Conservation (phyloP, 2,888 invertebrate genomes). For the Microplitis manilae region DNA sequence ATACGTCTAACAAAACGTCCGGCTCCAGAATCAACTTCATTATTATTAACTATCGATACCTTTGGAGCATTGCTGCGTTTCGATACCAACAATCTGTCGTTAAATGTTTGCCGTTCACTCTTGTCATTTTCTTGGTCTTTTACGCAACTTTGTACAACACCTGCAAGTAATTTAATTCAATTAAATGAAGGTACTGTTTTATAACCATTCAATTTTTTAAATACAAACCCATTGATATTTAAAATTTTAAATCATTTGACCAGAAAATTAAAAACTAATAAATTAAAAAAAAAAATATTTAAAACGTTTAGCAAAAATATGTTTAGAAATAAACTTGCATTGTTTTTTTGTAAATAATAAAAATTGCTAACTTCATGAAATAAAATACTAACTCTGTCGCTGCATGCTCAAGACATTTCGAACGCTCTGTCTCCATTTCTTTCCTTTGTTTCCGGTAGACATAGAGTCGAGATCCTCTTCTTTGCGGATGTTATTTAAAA, state of each 20-base stretch:
- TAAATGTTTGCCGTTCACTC: slow-evolving; percentile 36
- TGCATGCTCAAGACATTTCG: slow-evolving; percentile 74
- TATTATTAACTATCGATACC: slow-evolving; percentile 42
- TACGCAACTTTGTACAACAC: slow-evolving; percentile 58
- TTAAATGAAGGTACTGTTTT: slow-evolving; percentile 35
- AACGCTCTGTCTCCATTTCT: slow-evolving; percentile 75
- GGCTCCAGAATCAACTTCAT: slow-evolving; percentile 47
- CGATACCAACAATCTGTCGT: background rate
- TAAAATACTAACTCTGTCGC: slow-evolving; percentile 68
- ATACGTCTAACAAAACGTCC: slow-evolving; percentile 53
- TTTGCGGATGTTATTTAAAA: slow-evolving; percentile 73
- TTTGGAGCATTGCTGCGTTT: slow-evolving; percentile 30
- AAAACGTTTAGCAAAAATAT: background rate
- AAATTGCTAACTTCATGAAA: background rate
- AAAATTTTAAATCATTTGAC: background rate
- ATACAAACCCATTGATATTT: slow-evolving; percentile 73
- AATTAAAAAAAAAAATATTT: background rate
- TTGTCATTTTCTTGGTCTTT: slow-evolving; percentile 50
- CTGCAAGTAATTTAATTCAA: slow-evolving; percentile 46
- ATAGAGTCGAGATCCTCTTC: slow-evolving; percentile 72
- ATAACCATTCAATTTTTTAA: slow-evolving; percentile 9
- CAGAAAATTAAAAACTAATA: background rate
- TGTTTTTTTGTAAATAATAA: background rate
- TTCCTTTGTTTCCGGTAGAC: slow-evolving; percentile 71
- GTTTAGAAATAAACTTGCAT: background rate